Conservation (phyloP, 2,888 invertebrate genomes). For the Dryobota labecula region DNA sequence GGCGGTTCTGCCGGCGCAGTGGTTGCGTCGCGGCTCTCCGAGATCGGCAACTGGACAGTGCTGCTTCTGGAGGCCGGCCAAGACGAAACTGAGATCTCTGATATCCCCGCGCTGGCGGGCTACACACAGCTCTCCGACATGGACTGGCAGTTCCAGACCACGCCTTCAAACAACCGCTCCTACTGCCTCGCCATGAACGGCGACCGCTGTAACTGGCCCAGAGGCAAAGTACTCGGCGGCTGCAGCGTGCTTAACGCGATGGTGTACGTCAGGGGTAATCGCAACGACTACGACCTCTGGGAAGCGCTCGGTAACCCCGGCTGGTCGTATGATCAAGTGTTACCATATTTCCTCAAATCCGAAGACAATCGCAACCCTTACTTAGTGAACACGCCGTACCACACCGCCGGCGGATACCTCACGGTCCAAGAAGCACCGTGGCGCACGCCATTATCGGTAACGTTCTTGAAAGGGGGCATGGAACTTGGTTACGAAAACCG, state of each 20-base stretch:
- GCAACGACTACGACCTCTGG: slow-evolving; percentile 97
- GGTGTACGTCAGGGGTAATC: slow-evolving; percentile 97
- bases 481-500: slow-evolving; percentile 95
- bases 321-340: slow-evolving; percentile 95
- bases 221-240: slow-evolving; percentile 97
- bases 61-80: slow-evolving; percentile 96
- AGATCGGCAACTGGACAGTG: slow-evolving; percentile 95
- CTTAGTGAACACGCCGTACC: slow-evolving; percentile 93
- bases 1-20: slow-evolving; percentile 97
- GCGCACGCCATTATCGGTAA: slow-evolving; percentile 95
- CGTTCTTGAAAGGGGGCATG: slow-evolving; percentile 95
- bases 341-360: slow-evolving; percentile 96
- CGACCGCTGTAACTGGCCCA: slow-evolving; percentile 97
- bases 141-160: slow-evolving; percentile 98
- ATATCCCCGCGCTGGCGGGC: slow-evolving; percentile 95
- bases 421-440: slow-evolving; percentile 96
- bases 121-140: slow-evolving; percentile 96
- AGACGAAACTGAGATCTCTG: slow-evolving; percentile 97
- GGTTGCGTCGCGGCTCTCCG: slow-evolving; percentile 95
- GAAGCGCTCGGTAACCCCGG: slow-evolving; percentile 95
- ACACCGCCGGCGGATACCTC: slow-evolving; percentile 94
- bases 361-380: slow-evolving; percentile 97
- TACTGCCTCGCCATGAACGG: slow-evolving; percentile 97
- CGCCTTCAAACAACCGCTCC: slow-evolving; percentile 93
- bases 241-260: slow-evolving; percentile 97